Percentiles rank a stretch among this genome's conserved stretches.
These are phyloP conservation scores for Onychomys arenicola DNA, from an alignment of 2,797 vertebrate species.

Conservation along the genomic window DNA sequence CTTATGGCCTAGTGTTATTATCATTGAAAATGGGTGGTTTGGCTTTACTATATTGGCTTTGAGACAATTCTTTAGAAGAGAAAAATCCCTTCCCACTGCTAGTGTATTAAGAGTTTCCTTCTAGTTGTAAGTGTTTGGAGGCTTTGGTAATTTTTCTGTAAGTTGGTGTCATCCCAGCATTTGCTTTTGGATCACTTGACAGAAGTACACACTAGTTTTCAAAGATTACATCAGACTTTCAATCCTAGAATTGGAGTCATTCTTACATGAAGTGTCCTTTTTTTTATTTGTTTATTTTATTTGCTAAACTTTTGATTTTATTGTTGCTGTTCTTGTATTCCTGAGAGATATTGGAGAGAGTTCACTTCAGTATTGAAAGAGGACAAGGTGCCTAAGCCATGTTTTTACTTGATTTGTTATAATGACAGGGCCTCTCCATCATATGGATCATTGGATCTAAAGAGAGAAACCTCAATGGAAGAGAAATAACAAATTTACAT, in stretches of 20 bases:
- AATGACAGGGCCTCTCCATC: background rate
- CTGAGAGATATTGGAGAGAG: background rate
- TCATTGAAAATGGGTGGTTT: background rate
- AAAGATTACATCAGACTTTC: background rate
- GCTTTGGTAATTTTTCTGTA: background rate
- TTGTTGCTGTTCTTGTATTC: background rate
- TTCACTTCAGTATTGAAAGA: background rate
- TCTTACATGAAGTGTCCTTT: background rate
- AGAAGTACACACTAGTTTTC: background rate
- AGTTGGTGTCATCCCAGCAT: background rate
- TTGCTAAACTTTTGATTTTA: background rate
- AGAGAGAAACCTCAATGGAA: background rate
- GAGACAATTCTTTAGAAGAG: background rate
- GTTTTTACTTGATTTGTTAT: background rate
- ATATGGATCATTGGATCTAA: background rate
- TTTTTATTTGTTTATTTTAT: background rate
- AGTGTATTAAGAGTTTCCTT: background rate
- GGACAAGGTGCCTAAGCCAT: background rate
- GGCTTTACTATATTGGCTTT: background rate
- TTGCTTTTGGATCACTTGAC: background rate
- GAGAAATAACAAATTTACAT: background rate
- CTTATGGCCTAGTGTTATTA: background rate
- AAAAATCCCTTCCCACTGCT: background rate
- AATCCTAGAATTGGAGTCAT: background rate
- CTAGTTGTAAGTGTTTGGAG: background rate